Evolutionary conservation across 2,888 invertebrate species (phyloP).

Genomic region (Lasius fuliginosus): DNA sequence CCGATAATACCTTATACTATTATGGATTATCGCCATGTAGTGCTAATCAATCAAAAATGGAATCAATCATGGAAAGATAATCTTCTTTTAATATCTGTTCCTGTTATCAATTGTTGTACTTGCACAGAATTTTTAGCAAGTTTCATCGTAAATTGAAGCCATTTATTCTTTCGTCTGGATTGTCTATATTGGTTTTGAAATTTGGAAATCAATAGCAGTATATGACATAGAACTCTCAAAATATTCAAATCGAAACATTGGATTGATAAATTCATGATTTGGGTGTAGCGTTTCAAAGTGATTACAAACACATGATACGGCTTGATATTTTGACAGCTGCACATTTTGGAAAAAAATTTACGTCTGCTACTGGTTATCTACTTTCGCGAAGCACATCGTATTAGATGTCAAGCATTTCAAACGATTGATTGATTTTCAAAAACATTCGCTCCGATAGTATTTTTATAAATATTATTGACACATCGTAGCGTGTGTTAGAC

Average conservation of each 20-base stretch:
- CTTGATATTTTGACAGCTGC: slow-evolving; percentile 38
- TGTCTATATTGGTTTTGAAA: slow-evolving; percentile 28
- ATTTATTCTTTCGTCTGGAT: slow-evolving; percentile 10
- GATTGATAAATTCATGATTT: slow-evolving; percentile 49
- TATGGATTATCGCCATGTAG: slow-evolving; percentile 22
- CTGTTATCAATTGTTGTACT: slow-evolving; percentile 13
- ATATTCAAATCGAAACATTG: slow-evolving; percentile 35
- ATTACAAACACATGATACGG: slow-evolving; percentile 26
- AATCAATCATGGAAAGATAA: slow-evolving; percentile 30
- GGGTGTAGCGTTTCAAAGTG: slow-evolving; percentile 26
- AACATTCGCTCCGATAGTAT: neutral
- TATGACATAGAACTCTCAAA: slow-evolving; percentile 30
- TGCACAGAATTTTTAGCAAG: slow-evolving; percentile 8
- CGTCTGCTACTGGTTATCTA: slow-evolving; percentile 8
- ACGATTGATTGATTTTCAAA: slow-evolving; percentile 18
- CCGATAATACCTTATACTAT: neutral
- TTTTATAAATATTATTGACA: slow-evolving; percentile 11
- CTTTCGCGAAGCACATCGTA: neutral
- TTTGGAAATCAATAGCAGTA: slow-evolving; percentile 31
- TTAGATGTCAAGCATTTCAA: slow-evolving; percentile 18
- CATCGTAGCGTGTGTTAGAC: neutral
- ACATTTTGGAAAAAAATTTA: slow-evolving; percentile 27
- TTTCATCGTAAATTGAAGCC: slow-evolving; percentile 14
- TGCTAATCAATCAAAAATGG: slow-evolving; percentile 26
- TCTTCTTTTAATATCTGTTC: slow-evolving; percentile 18